Base-by-base conservation (phyloP, 1,140 invertebrate species). In the Bombus confusus region DNA sequence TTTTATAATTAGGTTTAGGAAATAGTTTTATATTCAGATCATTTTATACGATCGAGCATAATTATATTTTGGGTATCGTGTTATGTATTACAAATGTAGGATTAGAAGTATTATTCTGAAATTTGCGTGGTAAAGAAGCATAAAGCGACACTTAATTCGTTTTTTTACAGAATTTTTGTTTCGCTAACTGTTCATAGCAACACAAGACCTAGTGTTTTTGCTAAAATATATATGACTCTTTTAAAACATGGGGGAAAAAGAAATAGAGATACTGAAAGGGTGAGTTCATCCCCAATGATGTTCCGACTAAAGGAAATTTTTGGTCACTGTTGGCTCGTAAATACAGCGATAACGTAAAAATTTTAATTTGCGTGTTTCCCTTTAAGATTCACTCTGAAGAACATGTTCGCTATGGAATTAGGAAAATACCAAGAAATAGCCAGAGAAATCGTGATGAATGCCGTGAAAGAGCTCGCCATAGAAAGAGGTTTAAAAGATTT, bases 391-490 rank as follows among this genome's bases (percentile, higher is more conserved):
- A 99, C 98, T 0, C 94, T 99, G 80, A 97, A 98, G 84, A 98
- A 98, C 91, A 97, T 99, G 96, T 99, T 99, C 95, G 96, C 97
- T 2, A 98, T 99, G 98, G 97, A 99, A 91, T 93, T 99, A 79
- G 97, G 98, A 91, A 96, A 97, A 85, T 98, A 98, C 91, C 97
- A 98, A 92, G 98, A 98, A 0, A 97, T 97, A 22, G 97, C 97
- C 34, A 97, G 98, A 92, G 96, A 97, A 90, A 98, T 99, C 79
- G 97, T 99, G 4, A 98, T 96, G 62, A 97, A 97, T 93, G 98
- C 98, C 37, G 97, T 98, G 62, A 98, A 98, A 95, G 98, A 99
- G 94, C 94, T 98, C 90, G 96, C 96, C 37, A 99, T 99, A 90
- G 98, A 99, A 94, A 97, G 97, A 85, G 97, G 97, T 71, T 97